Conservation (phyloP, 1,140 invertebrate genomes). For the Drosophila yakuba region DNA sequence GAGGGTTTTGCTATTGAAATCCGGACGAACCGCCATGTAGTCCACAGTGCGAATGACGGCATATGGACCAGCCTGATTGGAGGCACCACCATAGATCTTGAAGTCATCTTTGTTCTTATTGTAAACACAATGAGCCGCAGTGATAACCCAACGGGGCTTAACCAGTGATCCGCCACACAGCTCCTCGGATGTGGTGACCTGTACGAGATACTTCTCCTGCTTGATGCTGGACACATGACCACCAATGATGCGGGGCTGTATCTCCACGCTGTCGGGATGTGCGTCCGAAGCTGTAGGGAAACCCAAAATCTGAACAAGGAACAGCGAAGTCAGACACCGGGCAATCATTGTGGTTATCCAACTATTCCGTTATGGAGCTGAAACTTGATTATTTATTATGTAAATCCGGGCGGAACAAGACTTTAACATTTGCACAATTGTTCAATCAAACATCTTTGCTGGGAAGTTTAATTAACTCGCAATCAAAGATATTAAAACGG, state of each 20-base stretch:
- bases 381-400: slow-evolving; percentile 13
- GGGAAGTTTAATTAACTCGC: neutral
- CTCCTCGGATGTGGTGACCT: slow-evolving; percentile 41
- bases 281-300: neutral
- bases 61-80: slow-evolving; percentile 40
- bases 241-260: slow-evolving; percentile 66
- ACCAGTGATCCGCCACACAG: slow-evolving; percentile 66
- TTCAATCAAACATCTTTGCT: slow-evolving; percentile 22
- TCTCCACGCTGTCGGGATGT: neutral
- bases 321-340: slow-evolving; percentile 23
- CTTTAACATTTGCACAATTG: slow-evolving; percentile 68
- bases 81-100: slow-evolving; percentile 57
- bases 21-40: slow-evolving; percentile 25
- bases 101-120: slow-evolving; percentile 13
- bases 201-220: slow-evolving; percentile 58
- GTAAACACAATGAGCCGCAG: slow-evolving; percentile 63
- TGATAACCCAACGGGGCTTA: slow-evolving; percentile 54
- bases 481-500: neutral
- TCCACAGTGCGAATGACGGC: slow-evolving; percentile 38
- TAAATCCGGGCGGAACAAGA: slow-evolving; percentile 18
- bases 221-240: slow-evolving; percentile 48
- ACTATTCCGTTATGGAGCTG: neutral
- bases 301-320: slow-evolving; percentile 20
- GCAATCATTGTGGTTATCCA: slow-evolving; percentile 16
- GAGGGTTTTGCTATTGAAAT: slow-evolving; percentile 48